Evolutionary conservation across 1,140 invertebrate genomes (phyloP), one percentile per base, ranked within the genome.

Genomic region (Trachelipus rathkii): DNA sequence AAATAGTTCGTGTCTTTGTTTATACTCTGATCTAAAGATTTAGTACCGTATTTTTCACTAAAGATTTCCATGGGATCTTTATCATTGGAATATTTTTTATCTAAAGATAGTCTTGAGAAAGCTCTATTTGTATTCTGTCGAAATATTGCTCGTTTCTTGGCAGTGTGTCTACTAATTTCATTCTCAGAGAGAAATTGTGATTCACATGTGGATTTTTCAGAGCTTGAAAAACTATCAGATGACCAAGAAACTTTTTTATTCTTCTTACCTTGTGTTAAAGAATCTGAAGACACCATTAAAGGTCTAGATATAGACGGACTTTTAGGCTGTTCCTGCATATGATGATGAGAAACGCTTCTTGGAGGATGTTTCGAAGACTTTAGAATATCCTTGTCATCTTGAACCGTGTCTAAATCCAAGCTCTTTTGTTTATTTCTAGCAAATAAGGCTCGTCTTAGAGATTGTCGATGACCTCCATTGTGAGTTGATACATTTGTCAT

Each of bases 341-440:
- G 72, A 45, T 79, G 78, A 50, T 76, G 74, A 10, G 78, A 79
- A 13, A 73, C 78, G 44, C 78, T 79, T 15, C 78, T 72, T 10
- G 78, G 78, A 15, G 78, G 78, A 33, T 43, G 15, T 19, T 19
- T 10, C 10, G 21, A 44, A 5, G 68, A 24, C 8, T 73, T 50
- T 0, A 60, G 19, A 45, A 67, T 68, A 33, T 66, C 45, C 72
- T 66, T 53, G n/a, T 68, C 44, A 23, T 74, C 15, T 10, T 67
- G 66, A 13, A 68, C 75, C 72, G 76, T 79, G 46, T 79, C 78
- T 13, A 79, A 72, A 44, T 79, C 78, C 6, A 79, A 68, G 67
- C 78, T 79, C 67, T 79, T 79, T 44, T 79, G 78, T 19, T 79
- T 79, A 53, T 79, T 79, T 44, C 78, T 50, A 46, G 78, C 78